Base-by-base conservation (phyloP, 2,888 invertebrate species). In the Lepidocyrtoides sp. region DNA sequence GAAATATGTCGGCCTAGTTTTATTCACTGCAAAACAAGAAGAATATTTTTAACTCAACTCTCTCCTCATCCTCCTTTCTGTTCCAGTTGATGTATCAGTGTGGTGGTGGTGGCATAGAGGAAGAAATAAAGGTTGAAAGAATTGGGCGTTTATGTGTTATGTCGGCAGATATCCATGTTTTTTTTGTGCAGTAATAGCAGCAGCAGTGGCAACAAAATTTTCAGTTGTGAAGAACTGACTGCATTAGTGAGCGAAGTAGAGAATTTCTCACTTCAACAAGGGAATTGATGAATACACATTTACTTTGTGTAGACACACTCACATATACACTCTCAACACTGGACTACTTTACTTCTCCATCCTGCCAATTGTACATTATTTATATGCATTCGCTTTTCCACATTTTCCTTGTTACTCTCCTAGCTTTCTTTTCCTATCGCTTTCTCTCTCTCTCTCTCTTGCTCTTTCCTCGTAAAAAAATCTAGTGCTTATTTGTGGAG, bases 271-370 rank as follows among this genome's bases (percentile, higher is more conserved):
- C 20, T 60, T 60, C 51, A 89, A 83, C 82, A 60, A 48, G 83
- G 89, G 83, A 89, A 83, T 83, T 89, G 82, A 89, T 89, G 88
- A 89, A 89, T 89, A 89, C 72, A 72, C 82, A 72, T 79, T 63
- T 51, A 20, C 36, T n/a, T 10, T 75, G 75, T 48, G 32, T 51
- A 44, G 5, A 48, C 41, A 84, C 14, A 69, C 54, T 12, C 20
- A 54, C n/a, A 14, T 14, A 69, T 29, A 17, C 26, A 29, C 29
- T 57, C 20, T 60, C 36, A 14, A 36, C 81, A 57, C 20, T 41
- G 57, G 60, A 81, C 81, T 60, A 81, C 60, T 81, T 60, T 7
- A 57, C 57, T 60, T 89, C 23, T 44, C 20, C 12, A 14, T 51
- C 2, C 79, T 79, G 69, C 88, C 88, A 66, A 82, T 79, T 89